Percentiles rank a stretch among this genome's conserved stretches.
Evolutionary conservation across 2,797 vertebrate genomes (phyloP).

Genomic region (Rachycentron canadum): DNA sequence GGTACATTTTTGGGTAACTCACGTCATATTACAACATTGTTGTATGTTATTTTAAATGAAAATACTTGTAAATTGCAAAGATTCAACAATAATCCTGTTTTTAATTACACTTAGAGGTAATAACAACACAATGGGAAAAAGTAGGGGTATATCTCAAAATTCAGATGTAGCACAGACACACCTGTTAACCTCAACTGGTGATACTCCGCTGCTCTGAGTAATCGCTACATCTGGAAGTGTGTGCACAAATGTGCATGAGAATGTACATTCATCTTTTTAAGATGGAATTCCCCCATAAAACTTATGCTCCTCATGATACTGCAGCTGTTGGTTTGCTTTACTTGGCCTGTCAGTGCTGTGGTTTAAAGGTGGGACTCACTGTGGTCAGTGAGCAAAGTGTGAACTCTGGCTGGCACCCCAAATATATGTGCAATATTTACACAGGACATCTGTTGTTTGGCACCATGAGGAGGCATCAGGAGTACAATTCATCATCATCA

Average conservation of each 20-base stretch:
- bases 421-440: constrained; percentile 14
- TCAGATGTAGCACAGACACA: constrained; percentile 25
- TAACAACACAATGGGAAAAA: constrained; percentile 30
- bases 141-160: constrained; percentile 22
- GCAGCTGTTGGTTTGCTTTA: constrained; percentile 61
- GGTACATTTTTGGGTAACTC: neutral
- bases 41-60: constrained; percentile 19
- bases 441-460: constrained; percentile 51
- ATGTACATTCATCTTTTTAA: constrained; percentile 42
- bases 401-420: constrained; percentile 40
- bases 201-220: constrained; percentile 44
- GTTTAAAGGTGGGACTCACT: constrained; percentile 34
- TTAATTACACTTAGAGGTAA: constrained; percentile 25
- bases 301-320: constrained; percentile 21
- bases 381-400: constrained; percentile 48
- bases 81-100: constrained; percentile 28
- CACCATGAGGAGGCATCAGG: constrained; percentile 14
- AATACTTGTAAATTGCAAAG: constrained; percentile 15
- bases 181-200: constrained; percentile 42
- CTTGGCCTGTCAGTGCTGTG: constrained; percentile 28
- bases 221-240: constrained; percentile 44
- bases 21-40: constrained; percentile 2
- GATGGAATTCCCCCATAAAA: constrained; percentile 53
- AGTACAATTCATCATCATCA: constrained; percentile 37
- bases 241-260: constrained; percentile 14